Base-by-base conservation (phyloP, 2,113 vertebrate genomes). In the Morone chrysops region DNA sequence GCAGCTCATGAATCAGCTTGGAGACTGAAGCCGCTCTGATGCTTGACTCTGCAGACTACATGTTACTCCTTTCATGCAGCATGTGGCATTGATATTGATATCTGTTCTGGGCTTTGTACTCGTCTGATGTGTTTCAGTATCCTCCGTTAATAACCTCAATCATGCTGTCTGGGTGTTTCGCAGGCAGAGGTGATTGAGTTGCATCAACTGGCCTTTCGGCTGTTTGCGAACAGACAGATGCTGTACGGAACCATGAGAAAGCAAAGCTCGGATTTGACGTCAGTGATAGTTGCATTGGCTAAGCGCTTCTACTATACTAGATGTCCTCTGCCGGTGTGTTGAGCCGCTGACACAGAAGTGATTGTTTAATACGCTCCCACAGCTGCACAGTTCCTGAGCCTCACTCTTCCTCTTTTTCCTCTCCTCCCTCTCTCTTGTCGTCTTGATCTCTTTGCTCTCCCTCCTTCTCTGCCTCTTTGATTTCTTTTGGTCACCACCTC, bases 281-380 rank as follows among this genome's bases (percentile, higher is more conserved):
- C 79, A 82, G 12, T n/a, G 18, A 36, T 70, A 10, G 66, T 59
- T 78, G 70, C 22, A 2, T 71, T 48, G 72, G 51, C 78, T 60
- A 70, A 72, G 75, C 17, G 36, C 63, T 77, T 70, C 60, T 67
- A 80, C 87, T 86, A 56, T 36, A 62, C 81, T 84, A 38, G 56
- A 83, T 87, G 85, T 88, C 88, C 78, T 85, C 75, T 79, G 79
- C 22, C 11, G 54, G 87, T 77, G 84, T 88, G 89, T 87, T 65
- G 82, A 87, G 87, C 41, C 16, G 73, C 87, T 90, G 89, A 93
- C 89, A 93, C 88, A 90, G 91, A 91, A 81, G 87, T 75, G 87
- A 91, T 89, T 91, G 89, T 91, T 92, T 86, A 84, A 91, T 86
- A 90, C 40, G 45, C 77, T 89, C 82, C 53, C 86, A 91, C 92